Evolutionary conservation across 1,140 invertebrate species (phyloP).

Genomic region (Matsumurasca onukii): DNA sequence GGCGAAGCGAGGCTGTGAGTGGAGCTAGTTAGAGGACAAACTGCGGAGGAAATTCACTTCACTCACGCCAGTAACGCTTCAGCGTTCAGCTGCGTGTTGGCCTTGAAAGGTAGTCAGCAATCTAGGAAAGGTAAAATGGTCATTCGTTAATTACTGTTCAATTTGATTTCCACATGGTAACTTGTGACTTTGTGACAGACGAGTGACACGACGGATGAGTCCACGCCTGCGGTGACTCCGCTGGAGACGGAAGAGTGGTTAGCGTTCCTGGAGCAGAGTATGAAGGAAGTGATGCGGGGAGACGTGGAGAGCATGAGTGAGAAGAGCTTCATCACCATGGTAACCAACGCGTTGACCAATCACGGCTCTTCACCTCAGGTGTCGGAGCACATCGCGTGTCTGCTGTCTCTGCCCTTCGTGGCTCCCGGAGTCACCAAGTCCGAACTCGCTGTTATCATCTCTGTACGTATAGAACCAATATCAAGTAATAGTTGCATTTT

Average conservation of each 20-base stretch:
- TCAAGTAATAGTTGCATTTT: too few relatives aligned
- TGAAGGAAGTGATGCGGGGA: slow-evolving; percentile 66
- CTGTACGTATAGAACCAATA: too few relatives aligned
- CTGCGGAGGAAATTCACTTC: too few relatives aligned
- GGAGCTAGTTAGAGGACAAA: too few relatives aligned
- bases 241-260: slow-evolving; percentile 42
- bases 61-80: too few relatives aligned
- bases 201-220: neutral
- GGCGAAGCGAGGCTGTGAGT: too few relatives aligned
- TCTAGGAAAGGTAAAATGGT: too few relatives aligned
- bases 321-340: slow-evolving; percentile 69
- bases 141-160: too few relatives aligned
- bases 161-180: too few relatives aligned
- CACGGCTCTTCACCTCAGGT: slow-evolving; percentile 62
- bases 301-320: slow-evolving; percentile 70
- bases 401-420: slow-evolving; percentile 71
- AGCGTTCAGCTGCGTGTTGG: too few relatives aligned
- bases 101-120: too few relatives aligned
- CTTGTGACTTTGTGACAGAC: too few relatives aligned
- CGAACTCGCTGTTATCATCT: slow-evolving; percentile 57
- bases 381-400: slow-evolving; percentile 64
- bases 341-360: slow-evolving; percentile 68
- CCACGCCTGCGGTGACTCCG: neutral
- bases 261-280: slow-evolving; percentile 60
- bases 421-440: slow-evolving; percentile 53